Percentiles rank a stretch among this genome's conserved stretches.
Evolutionary conservation across 2,797 vertebrate genomes (phyloP).

Genomic region (Diglossa cyanea): DNA sequence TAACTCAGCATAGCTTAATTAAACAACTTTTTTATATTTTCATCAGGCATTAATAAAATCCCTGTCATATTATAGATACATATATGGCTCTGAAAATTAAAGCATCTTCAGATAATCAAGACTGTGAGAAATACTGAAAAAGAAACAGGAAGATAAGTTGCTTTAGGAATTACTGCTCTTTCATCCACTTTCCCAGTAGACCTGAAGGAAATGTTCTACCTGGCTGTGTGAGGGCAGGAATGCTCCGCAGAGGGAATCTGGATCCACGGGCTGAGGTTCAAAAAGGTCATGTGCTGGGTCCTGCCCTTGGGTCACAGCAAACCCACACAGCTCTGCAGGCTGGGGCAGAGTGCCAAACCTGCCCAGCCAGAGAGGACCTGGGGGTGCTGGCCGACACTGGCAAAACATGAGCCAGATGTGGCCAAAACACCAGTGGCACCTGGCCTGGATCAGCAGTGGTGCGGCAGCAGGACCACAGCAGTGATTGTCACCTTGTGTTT

Average conservation of each 20-base stretch:
- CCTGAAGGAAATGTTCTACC: not conserved
- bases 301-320: not conserved
- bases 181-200: not conserved
- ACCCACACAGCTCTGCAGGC: not conserved
- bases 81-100: not conserved
- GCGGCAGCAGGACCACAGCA: not conserved
- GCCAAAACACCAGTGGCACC: rapidly evolving
- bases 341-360: not conserved
- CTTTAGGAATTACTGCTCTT: not conserved
- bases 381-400: not conserved
- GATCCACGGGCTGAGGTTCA: not conserved
- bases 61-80: not conserved
- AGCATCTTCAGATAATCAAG: not conserved
- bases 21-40: not conserved
- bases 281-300: not conserved
- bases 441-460: not conserved
- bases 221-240: not conserved
- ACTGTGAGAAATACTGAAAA: not conserved
- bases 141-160: not conserved
- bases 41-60: not conserved
- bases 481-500: rapidly evolving
- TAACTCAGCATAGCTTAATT: not conserved
- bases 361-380: rapidly evolving
- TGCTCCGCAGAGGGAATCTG: not conserved
- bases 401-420: not conserved